Base-by-base conservation (phyloP, 2,888 invertebrate species). In the Zootermopsis nevadensis region DNA sequence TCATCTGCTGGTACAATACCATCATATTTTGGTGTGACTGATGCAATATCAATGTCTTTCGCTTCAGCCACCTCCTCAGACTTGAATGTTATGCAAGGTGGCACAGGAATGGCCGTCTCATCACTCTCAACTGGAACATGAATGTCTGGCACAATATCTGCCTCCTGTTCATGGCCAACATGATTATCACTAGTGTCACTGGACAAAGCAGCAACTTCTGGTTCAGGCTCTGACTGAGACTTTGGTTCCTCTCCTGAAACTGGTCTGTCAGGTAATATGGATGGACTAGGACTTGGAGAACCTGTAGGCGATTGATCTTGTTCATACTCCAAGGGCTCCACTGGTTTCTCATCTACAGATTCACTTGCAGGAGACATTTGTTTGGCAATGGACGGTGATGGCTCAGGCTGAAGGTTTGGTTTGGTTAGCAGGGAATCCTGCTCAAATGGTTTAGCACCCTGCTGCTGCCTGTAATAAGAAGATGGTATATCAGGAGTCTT, bases 401-500 rank as follows among this genome's bases (percentile, higher is more conserved):
- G 30, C n/a, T 74, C 81, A 33, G 60, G 35, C 31, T 81, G 81
- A 19, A 38, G 15, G 48, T 53, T 15, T 27, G 72, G 48, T 74
- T 81, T 81, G 6, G 27, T 53, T 38, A 74, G 24, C 53, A 77
- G 31, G n/a, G 60, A 27, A 15, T 79, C 79, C 8, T 77, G 31
- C 2, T 79, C 82, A 79, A n/a, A 82, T n/a, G 69, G 60, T 67
- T 82, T 82, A 6, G 33, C 31, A 4, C 35, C 42, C 19, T 82
- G 82, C 27, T 83, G 82, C 24, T 84, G 88, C 69, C 91, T 90
- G 86, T 90, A 90, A 87, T 91, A 92, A 86, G 88, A 92, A 86
- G 90, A 90, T 87, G 91, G 90, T 85, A 91, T 89, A 85, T 92
- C 92, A 1, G 91, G 91, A 7, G 92, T 92, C 88, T 91, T 93